Evolutionary conservation across 2,797 vertebrate genomes (phyloP).

Genomic region (Siniperca obscura): DNA sequence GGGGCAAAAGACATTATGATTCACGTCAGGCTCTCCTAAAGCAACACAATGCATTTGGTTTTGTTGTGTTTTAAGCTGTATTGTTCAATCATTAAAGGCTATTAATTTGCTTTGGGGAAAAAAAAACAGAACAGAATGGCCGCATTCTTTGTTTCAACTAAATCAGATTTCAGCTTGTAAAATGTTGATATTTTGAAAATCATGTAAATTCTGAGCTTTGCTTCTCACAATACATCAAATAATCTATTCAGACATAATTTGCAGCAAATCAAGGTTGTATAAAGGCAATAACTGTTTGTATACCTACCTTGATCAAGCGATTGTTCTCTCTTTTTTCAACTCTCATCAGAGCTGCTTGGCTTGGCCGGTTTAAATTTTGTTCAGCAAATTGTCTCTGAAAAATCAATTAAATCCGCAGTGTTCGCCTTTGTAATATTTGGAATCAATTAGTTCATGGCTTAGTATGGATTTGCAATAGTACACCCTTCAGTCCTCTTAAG

Average conservation of each 20-base stretch:
- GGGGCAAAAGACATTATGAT: conserved; percentile 73
- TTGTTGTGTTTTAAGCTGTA: conserved; percentile 48
- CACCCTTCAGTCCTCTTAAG: conserved; percentile 75
- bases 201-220: conserved; percentile 13
- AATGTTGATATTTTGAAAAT: conserved; percentile 20
- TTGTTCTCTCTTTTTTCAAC: conserved; percentile 18
- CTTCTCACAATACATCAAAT: not conserved
- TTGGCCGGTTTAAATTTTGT: conserved; percentile 47
- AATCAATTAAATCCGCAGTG: conserved; percentile 72
- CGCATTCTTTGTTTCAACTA: not conserved
- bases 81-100: conserved; percentile 51
- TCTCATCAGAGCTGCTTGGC: conserved; percentile 32
- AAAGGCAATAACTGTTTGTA: conserved; percentile 9
- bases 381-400: conserved; percentile 68
- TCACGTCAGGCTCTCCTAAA: conserved; percentile 73
- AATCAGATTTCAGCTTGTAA: not conserved
- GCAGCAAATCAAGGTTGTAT: conserved; percentile 15
- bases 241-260: not conserved
- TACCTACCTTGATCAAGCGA: conserved; percentile 33
- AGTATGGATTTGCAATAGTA: conserved; percentile 79
- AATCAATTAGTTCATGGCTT: conserved; percentile 79
- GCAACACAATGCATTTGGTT: conserved; percentile 57
- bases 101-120: not conserved
- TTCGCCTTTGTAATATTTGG: conserved; percentile 75
- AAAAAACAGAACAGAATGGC: not conserved